phyloP scores from a whole-genome alignment of 2,113 vertebrate genomes.

The Vireo altiloquus region DNA sequence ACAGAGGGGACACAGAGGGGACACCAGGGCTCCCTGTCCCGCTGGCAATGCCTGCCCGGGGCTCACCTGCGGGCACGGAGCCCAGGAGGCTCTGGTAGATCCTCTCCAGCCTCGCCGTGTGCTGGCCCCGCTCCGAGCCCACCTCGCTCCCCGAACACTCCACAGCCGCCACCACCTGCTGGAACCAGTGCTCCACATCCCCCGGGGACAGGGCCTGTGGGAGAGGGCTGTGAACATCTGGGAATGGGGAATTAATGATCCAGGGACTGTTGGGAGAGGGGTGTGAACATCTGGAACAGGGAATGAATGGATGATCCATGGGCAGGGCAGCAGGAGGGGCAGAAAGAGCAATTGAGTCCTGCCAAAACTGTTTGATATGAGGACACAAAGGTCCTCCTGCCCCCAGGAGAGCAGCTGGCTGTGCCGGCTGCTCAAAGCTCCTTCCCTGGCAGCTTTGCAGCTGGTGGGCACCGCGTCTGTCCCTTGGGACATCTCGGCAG shows the following conservation, averaged over 20 bases:
- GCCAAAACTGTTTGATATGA: background rate
- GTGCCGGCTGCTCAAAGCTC: background rate
- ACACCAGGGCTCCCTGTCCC: background rate
- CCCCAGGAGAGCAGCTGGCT: background rate
- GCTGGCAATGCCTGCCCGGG: rapidly evolving
- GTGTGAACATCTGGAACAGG: background rate
- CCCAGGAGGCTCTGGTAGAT: conserved; percentile 77
- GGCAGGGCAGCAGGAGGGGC: rapidly evolving
- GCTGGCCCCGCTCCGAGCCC: conserved; percentile 3
- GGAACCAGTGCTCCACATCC: conserved; percentile 79
- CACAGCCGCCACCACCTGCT: conserved; percentile 76
- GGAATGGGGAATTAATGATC: conserved; percentile 16
- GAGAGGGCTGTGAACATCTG: background rate
- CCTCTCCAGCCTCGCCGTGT: conserved; percentile 71
- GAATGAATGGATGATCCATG: background rate
- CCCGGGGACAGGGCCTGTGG: conserved; percentile 72
- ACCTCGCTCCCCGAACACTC: conserved; percentile 68
- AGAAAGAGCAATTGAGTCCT: background rate
- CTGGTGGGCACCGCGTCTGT: too few relatives aligned
- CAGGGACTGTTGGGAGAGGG: background rate
- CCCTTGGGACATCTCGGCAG: background rate
- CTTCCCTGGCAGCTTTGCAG: background rate
- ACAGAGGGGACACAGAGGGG: too few relatives aligned
- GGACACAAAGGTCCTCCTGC: too few relatives aligned
- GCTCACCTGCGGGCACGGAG: conserved; percentile 62